These are phyloP conservation scores for Chrysomallon squamiferum DNA, from an alignment of 1,140 invertebrate genomes.

Conservation along the genomic window DNA sequence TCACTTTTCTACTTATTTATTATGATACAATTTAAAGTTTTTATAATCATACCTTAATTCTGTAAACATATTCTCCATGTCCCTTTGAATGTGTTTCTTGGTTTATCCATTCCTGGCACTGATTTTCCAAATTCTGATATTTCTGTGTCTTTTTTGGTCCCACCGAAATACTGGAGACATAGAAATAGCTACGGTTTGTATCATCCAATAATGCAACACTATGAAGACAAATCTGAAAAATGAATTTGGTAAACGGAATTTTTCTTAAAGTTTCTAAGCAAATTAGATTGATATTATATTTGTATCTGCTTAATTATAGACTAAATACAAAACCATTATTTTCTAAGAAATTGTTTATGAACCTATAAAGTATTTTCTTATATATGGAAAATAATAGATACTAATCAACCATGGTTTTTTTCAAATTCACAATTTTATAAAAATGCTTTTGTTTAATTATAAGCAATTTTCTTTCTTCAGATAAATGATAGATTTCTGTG, in stretches of 20 bases:
- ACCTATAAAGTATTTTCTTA: neutral
- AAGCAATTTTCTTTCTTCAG: too few species aligned
- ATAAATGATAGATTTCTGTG: too few species aligned
- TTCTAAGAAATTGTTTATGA: too few species aligned
- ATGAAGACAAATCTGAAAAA: constrained; percentile 56
- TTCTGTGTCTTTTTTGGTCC: constrained; percentile 61
- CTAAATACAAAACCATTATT: too few species aligned
- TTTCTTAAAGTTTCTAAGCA: neutral
- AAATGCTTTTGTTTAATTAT: too few species aligned
- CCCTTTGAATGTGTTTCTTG: constrained; percentile 49
- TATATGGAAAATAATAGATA: too few species aligned
- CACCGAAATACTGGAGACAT: constrained; percentile 66
- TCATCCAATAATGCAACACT: constrained; percentile 77
- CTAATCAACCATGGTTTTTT: too few species aligned
- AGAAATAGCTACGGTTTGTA: constrained; percentile 76
- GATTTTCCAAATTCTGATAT: constrained; percentile 59
- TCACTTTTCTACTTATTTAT: too few species aligned
- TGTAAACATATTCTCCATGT: constrained; percentile 65
- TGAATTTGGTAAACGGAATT: too few species aligned
- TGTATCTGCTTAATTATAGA: neutral
- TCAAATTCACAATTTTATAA: too few species aligned
- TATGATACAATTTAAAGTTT: too few species aligned
- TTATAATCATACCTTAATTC: constrained; percentile 71
- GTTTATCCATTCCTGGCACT: constrained; percentile 63
- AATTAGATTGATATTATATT: neutral